phyloP scores from a whole-genome alignment of 2,888 invertebrate genomes.

The Morinoia aosen region DNA sequence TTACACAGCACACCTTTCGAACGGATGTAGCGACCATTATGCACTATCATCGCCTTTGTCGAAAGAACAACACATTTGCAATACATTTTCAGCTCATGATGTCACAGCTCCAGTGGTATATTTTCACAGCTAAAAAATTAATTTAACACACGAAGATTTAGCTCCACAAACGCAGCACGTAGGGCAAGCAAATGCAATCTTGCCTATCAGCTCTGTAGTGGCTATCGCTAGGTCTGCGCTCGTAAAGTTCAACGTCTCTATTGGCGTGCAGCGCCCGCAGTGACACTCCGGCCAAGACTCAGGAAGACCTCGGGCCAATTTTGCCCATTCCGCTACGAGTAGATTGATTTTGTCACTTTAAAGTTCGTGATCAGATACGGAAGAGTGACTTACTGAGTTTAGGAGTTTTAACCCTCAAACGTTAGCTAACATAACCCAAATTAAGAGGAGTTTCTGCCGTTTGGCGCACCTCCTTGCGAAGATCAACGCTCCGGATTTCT shows the following conservation, averaged over 20 bases:
- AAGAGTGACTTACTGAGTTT: neutral
- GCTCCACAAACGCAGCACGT: neutral
- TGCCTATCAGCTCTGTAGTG: neutral
- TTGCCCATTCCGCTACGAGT: neutral
- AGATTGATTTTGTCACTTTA: neutral
- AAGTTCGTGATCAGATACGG: neutral
- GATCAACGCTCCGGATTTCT: neutral
- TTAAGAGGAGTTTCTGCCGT: neutral
- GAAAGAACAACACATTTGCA: too few species aligned
- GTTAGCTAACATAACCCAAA: neutral
- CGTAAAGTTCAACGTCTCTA: conserved; percentile 46
- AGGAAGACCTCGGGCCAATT: neutral
- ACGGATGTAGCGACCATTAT: too few species aligned
- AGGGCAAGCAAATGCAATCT: conserved; percentile 1
- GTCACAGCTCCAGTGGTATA: neutral
- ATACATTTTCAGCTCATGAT: neutral
- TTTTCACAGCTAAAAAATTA: neutral
- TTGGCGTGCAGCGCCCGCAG: conserved; percentile 5
- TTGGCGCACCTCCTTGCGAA: neutral
- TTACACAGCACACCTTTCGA: too few species aligned
- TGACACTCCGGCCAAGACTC: neutral
- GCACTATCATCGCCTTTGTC: too few species aligned
- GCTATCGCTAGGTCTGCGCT: neutral
- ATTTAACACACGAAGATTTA: neutral
- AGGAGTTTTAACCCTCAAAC: neutral